phyloP scores from a whole-genome alignment of 2,888 invertebrate genomes.

The Nomada ruficornis region DNA sequence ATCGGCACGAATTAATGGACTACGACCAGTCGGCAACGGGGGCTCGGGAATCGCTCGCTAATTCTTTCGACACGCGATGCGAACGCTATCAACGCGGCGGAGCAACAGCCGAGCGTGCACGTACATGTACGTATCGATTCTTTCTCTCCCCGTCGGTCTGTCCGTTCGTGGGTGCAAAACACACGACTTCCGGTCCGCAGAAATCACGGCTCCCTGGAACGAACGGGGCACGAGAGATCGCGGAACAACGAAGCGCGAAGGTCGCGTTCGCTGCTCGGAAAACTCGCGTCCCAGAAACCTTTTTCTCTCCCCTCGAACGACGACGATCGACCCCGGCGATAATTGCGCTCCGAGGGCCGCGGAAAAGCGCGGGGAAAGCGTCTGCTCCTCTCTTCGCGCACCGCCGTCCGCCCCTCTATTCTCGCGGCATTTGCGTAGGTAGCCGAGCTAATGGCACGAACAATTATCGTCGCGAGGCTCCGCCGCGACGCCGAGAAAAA shows the following conservation, averaged over 20 bases:
- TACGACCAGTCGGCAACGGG: not conserved
- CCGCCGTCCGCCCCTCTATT: not conserved
- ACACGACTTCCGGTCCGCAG: not conserved
- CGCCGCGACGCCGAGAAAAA: conserved; percentile 10
- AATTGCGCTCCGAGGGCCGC: not conserved
- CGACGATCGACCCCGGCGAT: conserved; percentile 6
- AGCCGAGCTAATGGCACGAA: conserved; percentile 1
- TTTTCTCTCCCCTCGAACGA: conserved; percentile 12
- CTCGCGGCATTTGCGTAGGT: conserved; percentile 16
- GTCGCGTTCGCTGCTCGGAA: conserved; percentile 1
- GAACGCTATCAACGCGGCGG: not conserved
- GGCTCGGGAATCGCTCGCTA: not conserved
- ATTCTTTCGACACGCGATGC: not conserved
- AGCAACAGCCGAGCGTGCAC: not conserved
- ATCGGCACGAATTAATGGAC: conserved; percentile 37
- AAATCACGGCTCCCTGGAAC: not conserved
- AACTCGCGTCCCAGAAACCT: conserved; percentile 46
- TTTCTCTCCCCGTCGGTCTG: not conserved
- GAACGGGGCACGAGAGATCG: not conserved
- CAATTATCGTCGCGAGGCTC: conserved; percentile 25
- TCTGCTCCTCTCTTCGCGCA: not conserved
- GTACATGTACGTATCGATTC: not conserved
- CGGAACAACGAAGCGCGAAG: conserved; percentile 18
- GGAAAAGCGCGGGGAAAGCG: not conserved
- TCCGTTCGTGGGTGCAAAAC: no score